Base-by-base conservation (phyloP, 2,797 vertebrate species). In the Mustela erminea region DNA sequence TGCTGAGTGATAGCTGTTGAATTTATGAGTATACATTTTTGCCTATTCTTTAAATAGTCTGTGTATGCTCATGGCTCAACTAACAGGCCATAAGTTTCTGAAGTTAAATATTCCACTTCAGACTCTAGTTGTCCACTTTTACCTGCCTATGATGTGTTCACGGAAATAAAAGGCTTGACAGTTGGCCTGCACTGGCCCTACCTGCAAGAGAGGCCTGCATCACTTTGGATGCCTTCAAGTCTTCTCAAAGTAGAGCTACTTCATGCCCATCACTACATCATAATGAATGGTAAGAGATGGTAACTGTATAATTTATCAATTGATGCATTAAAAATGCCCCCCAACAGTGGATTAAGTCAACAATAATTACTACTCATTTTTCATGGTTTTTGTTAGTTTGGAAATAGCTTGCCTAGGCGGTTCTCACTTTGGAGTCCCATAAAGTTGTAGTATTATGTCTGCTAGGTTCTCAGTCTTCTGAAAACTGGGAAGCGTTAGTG, bases 311-410 rank as follows among this genome's bases (percentile, higher is more conserved):
- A 25, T 18, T 83, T 85, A 74, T 52, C 88, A 60, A 77, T 49
- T 80, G 4, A 38, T 93, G 0, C 38, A 46, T 81, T 60, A 87
- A 38, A 82, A 77, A 89, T 49, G 46, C 7, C 46, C 62, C 64
- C 8, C 77, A 95, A 84, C 32, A 60, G 80, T 78, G 5, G 23
- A 49, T 81, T 94, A 92, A 93, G 66, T 64, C 43, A 94, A 81
- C n/a, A 75, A 35, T 27, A 77, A 58, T 89, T 7, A 70, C 38
- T 80, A 86, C 35, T 70, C 70, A 56, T 78, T 87, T 90, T 83
- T 81, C 13, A 1, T 86, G 38, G 54, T 4, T 88, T 70, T 77
- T 78, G 14, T 92, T 91, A 60, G 46, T 72, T 88, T 95, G 17
- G 68, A 35, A 94, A 95, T 21, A 35, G 5, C 15, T 87, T 38